A percentile compares a stretch with the other conserved stretches of the same genome.
Evolutionary conservation across 1,140 invertebrate genomes (phyloP).

Genomic region (Helicoverpa zea): DNA sequence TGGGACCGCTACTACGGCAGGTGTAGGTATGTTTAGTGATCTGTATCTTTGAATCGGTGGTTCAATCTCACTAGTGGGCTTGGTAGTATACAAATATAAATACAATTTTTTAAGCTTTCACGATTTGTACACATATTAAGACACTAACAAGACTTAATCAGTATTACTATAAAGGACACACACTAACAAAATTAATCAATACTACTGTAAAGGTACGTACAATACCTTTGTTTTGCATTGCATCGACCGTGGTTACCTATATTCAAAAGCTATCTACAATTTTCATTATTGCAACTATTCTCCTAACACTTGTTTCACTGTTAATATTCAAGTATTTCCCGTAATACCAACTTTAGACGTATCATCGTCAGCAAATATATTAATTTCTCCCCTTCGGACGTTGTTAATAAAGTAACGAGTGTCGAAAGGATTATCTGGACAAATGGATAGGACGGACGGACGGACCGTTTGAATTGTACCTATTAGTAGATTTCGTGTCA

Average conservation of each 20-base stretch:
- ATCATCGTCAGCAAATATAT: conserved; percentile 43
- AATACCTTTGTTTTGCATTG: too few relatives aligned
- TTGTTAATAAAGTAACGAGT: conserved; percentile 52
- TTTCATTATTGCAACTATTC: not conserved
- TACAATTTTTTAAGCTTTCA: too few relatives aligned
- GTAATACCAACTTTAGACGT: not conserved
- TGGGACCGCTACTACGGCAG: conserved; percentile 18
- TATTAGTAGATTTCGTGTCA: conserved; percentile 46
- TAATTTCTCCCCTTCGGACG: conserved; percentile 41
- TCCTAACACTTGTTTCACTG: not conserved
- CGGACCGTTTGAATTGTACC: conserved; percentile 24
- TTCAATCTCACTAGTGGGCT: not conserved
- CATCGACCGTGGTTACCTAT: too few relatives aligned
- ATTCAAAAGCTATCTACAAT: too few relatives aligned
- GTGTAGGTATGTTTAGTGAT: conserved; percentile 23
- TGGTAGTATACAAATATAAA: not conserved
- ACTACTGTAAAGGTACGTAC: too few relatives aligned
- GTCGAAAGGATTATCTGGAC: conserved; percentile 54
- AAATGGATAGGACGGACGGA: conserved; percentile 47
- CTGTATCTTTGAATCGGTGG: conserved; percentile 22
- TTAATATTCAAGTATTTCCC: not conserved
- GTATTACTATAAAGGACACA: too few relatives aligned
- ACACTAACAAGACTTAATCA: too few relatives aligned
- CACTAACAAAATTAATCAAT: too few relatives aligned
- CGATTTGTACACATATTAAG: too few relatives aligned